Evolutionary conservation across 2,113 vertebrate species (phyloP).

Genomic region (Plestiodon gilberti): DNA sequence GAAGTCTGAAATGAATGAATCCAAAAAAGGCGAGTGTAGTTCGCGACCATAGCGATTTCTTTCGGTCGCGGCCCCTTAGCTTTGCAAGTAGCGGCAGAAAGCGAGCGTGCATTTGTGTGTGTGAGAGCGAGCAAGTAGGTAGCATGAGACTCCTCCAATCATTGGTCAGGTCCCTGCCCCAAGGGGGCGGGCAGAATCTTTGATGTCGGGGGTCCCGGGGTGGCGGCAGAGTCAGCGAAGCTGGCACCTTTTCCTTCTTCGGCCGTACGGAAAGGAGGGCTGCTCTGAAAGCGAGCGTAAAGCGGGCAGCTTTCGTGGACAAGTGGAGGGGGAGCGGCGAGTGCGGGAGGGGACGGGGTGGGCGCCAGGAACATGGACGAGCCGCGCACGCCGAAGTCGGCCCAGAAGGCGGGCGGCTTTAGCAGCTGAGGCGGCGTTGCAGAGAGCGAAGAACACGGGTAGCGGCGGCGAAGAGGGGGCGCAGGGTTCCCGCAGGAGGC

Average conservation of each 20-base stretch:
- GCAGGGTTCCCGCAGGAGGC: constrained; percentile 25
- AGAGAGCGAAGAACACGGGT: constrained; percentile 24
- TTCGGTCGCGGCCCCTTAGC: background rate
- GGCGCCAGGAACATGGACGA: constrained; percentile 50
- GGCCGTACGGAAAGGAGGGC: background rate
- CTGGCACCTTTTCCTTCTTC: constrained; percentile 33
- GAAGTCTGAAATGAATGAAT: no score
- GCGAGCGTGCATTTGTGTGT: background rate
- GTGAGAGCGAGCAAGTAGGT: background rate
- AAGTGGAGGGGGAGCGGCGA: background rate
- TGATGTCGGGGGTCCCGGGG: constrained; percentile 34
- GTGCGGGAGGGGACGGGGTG: background rate
- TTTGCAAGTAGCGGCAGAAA: background rate
- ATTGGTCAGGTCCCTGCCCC: constrained; percentile 3
- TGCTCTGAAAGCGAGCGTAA: background rate
- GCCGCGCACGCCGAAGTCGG: constrained; percentile 33
- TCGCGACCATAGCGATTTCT: background rate
- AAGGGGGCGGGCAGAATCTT: constrained; percentile 64
- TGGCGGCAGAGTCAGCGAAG: constrained; percentile 42
- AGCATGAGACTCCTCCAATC: background rate
- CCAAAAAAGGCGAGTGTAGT: no score
- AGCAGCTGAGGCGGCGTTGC: constrained; percentile 47
- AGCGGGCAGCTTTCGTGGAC: background rate
- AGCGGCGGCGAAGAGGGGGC: background rate
- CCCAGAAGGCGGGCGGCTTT: constrained; percentile 30